Percentiles rank a stretch among this genome's conserved stretches.
Conservation (phyloP, 2,888 invertebrate genomes). For the Perithous albicinctus region DNA sequence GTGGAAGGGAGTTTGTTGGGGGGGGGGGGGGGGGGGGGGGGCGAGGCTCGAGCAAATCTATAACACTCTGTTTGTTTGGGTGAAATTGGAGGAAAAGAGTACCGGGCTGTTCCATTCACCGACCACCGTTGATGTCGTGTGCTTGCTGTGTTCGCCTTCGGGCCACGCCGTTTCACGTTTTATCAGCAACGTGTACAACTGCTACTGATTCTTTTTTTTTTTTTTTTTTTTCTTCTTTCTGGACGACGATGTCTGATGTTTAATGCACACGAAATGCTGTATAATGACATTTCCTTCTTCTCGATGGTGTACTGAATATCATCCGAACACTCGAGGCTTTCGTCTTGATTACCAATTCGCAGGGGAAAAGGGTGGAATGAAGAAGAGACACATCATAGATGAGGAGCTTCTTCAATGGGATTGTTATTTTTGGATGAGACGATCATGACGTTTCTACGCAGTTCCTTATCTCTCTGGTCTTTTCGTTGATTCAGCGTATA, state of each 20-base stretch:
- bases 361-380: neutral
- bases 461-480: neutral
- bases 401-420: neutral
- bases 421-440: slow-evolving; percentile 12
- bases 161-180: slow-evolving; percentile 54
- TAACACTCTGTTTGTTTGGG: slow-evolving; percentile 79
- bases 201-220: no score
- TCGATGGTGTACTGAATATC: slow-evolving; percentile 38
- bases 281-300: slow-evolving; percentile 12
- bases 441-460: slow-evolving; percentile 14
- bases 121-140: slow-evolving; percentile 70
- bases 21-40: no score
- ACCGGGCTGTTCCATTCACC: slow-evolving; percentile 67
- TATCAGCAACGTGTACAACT: slow-evolving; percentile 49
- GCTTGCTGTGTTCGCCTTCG: slow-evolving; percentile 48
- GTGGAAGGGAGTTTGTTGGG: no score
- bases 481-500: slow-evolving; percentile 60
- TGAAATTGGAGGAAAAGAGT: slow-evolving; percentile 81
- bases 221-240: no score
- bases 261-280: neutral
- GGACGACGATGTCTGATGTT: neutral
- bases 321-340: neutral
- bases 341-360: slow-evolving; percentile 24
- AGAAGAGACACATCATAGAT: neutral
- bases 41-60: slow-evolving; percentile 74